phyloP scores from a whole-genome alignment of 2,113 vertebrate genomes.

The Sander lucioperca region DNA sequence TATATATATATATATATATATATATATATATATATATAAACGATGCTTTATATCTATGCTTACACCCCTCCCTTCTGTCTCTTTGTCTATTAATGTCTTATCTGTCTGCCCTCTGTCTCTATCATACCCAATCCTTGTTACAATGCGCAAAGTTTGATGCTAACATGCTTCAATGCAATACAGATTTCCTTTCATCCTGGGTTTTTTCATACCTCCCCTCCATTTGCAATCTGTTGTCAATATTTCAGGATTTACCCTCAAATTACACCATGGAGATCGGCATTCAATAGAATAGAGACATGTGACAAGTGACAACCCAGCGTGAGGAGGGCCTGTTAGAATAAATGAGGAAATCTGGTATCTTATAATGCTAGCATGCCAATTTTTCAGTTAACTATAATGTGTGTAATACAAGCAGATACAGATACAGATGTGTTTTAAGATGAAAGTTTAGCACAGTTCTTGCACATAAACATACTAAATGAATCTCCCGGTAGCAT shows the following conservation, averaged over 20 bases:
- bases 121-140: not conserved
- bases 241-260: conserved; percentile 17
- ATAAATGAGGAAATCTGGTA: not conserved
- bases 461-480: not conserved
- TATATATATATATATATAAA: no score
- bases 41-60: not conserved
- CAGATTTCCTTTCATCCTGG: not conserved
- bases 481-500: not conserved
- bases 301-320: conserved; percentile 44
- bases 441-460: not conserved
- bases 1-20: no score
- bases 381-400: not conserved
- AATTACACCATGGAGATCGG: conserved; percentile 1
- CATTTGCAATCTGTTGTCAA: not conserved
- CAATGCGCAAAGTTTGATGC: conserved; percentile 9
- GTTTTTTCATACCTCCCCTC: not conserved
- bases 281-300: conserved; percentile 18
- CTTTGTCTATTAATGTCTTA: conserved; percentile 21
- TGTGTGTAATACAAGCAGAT: not conserved
- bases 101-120: conserved; percentile 16
- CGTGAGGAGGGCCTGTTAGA: not conserved
- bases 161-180: not conserved
- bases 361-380: not conserved
- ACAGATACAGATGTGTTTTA: conserved; percentile 6
- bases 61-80: conserved; percentile 4